phyloP scores from a whole-genome alignment of 1,140 invertebrate genomes.

The Oscheius sp. region DNA sequence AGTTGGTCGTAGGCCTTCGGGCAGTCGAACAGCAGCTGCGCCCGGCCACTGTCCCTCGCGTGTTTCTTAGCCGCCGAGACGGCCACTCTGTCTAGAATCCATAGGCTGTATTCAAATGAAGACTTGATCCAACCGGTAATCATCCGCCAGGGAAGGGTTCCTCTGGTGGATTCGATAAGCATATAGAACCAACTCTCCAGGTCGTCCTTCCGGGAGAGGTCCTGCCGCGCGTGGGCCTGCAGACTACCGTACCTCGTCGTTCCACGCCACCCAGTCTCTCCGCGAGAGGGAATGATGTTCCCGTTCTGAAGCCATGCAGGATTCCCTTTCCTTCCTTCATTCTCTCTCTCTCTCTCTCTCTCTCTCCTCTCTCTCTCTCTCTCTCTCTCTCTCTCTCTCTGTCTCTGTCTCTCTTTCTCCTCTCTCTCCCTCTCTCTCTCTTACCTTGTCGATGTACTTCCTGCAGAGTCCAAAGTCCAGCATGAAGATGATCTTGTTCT shows the following conservation, averaged over 20 bases:
- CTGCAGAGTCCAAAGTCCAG: conserved; percentile 22
- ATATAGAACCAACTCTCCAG: conserved; percentile 44
- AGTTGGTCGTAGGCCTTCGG: conserved; percentile 37
- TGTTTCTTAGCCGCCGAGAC: conserved; percentile 31
- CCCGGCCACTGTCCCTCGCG: conserved; percentile 11
- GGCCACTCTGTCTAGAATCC: conserved; percentile 25
- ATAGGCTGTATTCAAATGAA: no score
- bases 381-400: not conserved
- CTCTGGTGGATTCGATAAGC: conserved; percentile 44
- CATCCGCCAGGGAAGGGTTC: conserved; percentile 45
- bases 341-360: not conserved
- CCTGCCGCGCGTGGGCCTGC: conserved; percentile 24
- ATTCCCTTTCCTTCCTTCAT: not conserved
- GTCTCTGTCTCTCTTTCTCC: not conserved
- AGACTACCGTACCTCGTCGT: conserved; percentile 31
- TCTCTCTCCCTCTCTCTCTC: not conserved
- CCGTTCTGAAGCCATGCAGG: no score
- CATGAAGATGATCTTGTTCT: conserved; percentile 25
- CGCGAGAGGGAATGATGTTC: conserved; percentile 36
- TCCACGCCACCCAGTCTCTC: conserved; percentile 47
- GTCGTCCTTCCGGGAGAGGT: conserved; percentile 34
- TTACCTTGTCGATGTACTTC: not conserved
- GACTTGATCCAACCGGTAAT: conserved; percentile 4
- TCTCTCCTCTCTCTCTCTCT: not conserved
- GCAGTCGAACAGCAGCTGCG: conserved; percentile 38